Conservation (phyloP, 1,140 invertebrate species). For the Chionoecetes opilio region DNA sequence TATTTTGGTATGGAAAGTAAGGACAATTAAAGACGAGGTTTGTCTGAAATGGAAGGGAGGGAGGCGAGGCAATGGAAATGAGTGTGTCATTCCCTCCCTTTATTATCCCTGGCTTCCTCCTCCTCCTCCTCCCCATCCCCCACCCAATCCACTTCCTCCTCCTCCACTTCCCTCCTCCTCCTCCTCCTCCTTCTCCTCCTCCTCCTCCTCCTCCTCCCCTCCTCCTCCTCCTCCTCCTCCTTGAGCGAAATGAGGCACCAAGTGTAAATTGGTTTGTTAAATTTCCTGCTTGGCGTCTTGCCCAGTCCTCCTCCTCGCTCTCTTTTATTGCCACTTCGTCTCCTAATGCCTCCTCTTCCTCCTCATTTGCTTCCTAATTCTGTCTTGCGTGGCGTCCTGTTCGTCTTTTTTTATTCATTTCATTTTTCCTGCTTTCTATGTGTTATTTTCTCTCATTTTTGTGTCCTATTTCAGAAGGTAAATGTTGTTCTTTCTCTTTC, state of each 20-base stretch:
- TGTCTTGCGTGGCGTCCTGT: not conserved
- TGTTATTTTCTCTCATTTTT: not conserved
- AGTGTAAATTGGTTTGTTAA: conserved; percentile 22
- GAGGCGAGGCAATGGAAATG: not conserved
- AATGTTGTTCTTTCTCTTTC: not conserved
- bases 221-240: not conserved
- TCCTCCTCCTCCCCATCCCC: not conserved
- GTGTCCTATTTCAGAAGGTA: not conserved
- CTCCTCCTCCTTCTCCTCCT: not conserved
- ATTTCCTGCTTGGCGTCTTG: not conserved
- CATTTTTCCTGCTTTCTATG: not conserved
- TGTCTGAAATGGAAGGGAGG: not conserved
- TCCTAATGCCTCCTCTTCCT: not conserved
- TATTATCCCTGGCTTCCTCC: not conserved
- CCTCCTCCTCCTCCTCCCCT: not conserved
- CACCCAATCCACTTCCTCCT: not conserved
- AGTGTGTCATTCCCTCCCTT: not conserved
- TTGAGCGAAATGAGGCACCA: not conserved
- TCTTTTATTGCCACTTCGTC: not conserved
- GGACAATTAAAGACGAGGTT: too few species aligned
- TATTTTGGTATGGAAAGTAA: too few species aligned
- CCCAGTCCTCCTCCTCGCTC: not conserved
- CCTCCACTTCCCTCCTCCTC: not conserved
- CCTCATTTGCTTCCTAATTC: not conserved
- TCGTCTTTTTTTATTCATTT: not conserved